A percentile compares a stretch with the other conserved stretches of the same genome.
phyloP scores from a whole-genome alignment of 2,113 vertebrate genomes.

The Vidua macroura region DNA sequence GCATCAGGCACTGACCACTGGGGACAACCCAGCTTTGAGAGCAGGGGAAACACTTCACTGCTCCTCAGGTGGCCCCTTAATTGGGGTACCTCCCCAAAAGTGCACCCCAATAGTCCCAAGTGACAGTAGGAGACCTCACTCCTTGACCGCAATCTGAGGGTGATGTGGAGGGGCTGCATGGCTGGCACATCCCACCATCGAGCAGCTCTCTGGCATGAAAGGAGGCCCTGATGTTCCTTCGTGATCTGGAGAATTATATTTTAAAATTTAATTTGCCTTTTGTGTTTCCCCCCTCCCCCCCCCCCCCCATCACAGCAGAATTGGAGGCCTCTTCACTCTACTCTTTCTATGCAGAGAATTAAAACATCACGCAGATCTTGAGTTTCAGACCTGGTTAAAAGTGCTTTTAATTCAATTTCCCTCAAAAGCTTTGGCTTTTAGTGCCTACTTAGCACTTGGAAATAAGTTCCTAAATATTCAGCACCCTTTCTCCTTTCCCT shows the following conservation, averaged over 20 bases:
- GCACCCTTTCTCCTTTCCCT: neutral
- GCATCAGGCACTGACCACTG: accelerated
- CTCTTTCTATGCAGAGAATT: neutral
- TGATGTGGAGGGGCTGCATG: neutral
- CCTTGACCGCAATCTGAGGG: neutral
- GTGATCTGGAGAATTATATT: neutral
- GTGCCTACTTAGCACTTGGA: neutral
- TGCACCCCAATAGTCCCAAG: neutral
- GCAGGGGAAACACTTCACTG: accelerated
- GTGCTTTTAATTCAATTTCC: neutral
- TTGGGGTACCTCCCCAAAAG: neutral
- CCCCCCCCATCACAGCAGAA: neutral
- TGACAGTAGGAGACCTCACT: neutral
- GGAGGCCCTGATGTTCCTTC: neutral
- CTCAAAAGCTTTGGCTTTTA: constrained; percentile 16
- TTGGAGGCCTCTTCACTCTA: neutral
- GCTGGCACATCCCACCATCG: neutral
- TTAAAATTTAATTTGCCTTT: neutral
- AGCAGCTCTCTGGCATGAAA: neutral
- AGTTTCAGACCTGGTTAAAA: constrained; percentile 1
- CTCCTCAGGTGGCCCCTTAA: accelerated
- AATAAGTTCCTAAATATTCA: constrained; percentile 23
- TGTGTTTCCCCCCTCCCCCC: neutral
- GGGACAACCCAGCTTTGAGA: neutral
- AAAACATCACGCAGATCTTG: neutral